These are phyloP conservation scores for Zosterops pallidus DNA, from an alignment of 2,113 vertebrate species.

Conservation along the genomic window DNA sequence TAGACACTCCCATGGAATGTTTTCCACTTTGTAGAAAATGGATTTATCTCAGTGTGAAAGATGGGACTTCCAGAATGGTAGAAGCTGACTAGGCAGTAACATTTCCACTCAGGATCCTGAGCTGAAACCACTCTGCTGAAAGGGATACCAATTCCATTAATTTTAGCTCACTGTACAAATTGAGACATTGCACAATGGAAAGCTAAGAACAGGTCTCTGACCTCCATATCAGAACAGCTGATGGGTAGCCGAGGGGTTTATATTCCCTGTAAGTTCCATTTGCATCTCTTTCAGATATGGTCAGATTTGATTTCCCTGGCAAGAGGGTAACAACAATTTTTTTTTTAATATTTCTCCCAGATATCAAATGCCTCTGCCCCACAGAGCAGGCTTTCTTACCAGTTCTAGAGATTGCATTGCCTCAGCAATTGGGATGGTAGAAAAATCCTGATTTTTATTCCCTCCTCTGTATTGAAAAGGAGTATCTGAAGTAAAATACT, in stretches of 20 bases:
- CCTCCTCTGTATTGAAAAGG: neutral
- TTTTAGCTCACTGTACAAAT: neutral
- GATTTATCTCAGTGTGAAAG: neutral
- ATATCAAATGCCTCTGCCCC: neutral
- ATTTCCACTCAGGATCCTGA: neutral
- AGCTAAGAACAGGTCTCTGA: neutral
- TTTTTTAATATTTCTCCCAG: neutral
- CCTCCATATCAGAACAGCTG: neutral
- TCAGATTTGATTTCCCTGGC: neutral
- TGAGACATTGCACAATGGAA: neutral
- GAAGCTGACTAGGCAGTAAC: neutral
- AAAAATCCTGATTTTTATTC: neutral
- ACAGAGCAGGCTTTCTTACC: neutral
- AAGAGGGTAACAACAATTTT: neutral
- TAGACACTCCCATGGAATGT: neutral
- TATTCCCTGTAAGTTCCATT: neutral
- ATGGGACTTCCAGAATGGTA: neutral
- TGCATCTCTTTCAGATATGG: neutral
- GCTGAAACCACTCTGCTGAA: neutral
- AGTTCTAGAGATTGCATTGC: neutral
- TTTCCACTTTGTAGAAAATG: neutral
- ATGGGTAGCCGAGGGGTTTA: neutral
- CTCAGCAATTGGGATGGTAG: neutral
- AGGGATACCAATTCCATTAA: neutral
- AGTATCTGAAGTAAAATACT: neutral